These are phyloP conservation scores for Syngnathus rostellatus DNA, from an alignment of 2,797 vertebrate species.

Conservation along the genomic window DNA sequence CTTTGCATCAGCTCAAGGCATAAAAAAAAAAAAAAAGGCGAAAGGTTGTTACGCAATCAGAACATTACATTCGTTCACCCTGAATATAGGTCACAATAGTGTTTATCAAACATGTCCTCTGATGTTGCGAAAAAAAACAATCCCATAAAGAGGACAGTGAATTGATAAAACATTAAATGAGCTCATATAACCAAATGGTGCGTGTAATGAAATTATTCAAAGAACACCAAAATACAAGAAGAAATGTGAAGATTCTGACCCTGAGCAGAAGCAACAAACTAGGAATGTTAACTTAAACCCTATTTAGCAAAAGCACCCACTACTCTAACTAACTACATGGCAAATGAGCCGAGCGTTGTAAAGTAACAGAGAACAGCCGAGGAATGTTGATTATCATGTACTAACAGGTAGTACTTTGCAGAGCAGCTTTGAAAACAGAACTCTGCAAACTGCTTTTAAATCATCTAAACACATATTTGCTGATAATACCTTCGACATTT, in stretches of 20 bases:
- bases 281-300: neutral
- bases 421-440: neutral
- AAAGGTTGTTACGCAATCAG: slow-evolving; percentile 2
- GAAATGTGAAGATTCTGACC: neutral
- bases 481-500: neutral
- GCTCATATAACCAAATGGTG: no score
- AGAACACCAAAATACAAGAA: no score
- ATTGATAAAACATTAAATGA: neutral
- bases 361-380: neutral
- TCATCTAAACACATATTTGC: slow-evolving; percentile 5
- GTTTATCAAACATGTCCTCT: neutral
- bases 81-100: neutral
- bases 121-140: neutral
- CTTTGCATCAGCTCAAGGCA: neutral
- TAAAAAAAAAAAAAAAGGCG: neutral
- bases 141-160: neutral
- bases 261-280: neutral
- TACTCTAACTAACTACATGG: neutral
- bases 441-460: neutral
- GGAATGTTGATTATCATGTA: slow-evolving; percentile 10
- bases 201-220: no score
- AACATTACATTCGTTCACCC: neutral
- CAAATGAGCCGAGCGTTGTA: neutral
- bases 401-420: neutral
- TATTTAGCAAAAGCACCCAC: neutral